A percentile compares a stretch with the other conserved stretches of the same genome.
phyloP scores from a whole-genome alignment of 2,113 vertebrate genomes.

The Antennarius striatus region DNA sequence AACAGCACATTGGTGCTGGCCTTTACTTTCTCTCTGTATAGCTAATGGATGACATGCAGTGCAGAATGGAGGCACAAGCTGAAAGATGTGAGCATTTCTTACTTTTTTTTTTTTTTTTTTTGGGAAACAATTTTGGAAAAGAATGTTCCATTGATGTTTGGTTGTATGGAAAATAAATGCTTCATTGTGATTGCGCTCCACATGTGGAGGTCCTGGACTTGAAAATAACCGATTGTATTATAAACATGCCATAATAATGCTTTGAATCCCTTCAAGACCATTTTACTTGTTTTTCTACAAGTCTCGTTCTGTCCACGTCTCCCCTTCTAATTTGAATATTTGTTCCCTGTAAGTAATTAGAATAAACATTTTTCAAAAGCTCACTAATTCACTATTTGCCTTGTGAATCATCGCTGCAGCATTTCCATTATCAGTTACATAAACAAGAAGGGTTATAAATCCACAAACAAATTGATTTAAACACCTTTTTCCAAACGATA shows the following conservation, averaged over 20 bases:
- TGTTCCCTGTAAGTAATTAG: conserved; percentile 62
- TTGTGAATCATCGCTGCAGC: neutral
- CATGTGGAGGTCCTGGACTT: conserved; percentile 22
- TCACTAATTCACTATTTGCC: neutral
- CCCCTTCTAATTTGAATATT: conserved; percentile 59
- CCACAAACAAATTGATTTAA: neutral
- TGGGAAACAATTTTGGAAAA: conserved; percentile 1
- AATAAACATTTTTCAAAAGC: conserved; percentile 77
- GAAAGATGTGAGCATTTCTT: conserved; percentile 18
- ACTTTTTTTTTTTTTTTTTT: conserved; percentile 1
- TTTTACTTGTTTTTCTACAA: conserved; percentile 61
- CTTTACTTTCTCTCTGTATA: conserved; percentile 19
- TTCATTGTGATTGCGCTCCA: conserved; percentile 19
- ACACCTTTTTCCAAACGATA: too few species aligned
- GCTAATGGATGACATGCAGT: conserved; percentile 17
- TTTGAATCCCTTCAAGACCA: conserved; percentile 10
- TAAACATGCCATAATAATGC: conserved; percentile 35
- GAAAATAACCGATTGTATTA: conserved; percentile 43
- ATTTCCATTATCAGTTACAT: neutral
- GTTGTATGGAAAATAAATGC: conserved; percentile 2
- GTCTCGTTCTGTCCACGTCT: conserved; percentile 40
- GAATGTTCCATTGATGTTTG: conserved; percentile 18
- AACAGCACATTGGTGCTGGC: conserved; percentile 59
- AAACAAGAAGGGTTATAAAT: neutral
- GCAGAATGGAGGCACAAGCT: conserved; percentile 25